phyloP scores from a whole-genome alignment of 2,797 vertebrate genomes.

The Buceros bicornis region DNA sequence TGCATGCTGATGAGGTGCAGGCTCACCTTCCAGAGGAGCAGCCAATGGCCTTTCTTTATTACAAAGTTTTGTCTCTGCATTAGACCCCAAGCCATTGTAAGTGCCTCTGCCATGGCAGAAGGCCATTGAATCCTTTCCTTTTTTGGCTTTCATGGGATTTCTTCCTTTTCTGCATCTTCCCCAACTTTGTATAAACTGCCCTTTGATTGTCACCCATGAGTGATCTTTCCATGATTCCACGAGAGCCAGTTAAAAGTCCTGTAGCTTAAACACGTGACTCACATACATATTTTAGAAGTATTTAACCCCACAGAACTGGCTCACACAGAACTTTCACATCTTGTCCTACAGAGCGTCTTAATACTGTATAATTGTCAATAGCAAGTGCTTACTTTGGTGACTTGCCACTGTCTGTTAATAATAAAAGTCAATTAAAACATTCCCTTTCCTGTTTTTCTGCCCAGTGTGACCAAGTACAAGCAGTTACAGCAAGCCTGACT shows the following conservation, averaged over 20 bases:
- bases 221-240: not conserved
- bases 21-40: conserved; percentile 19
- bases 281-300: not conserved
- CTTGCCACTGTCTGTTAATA: not conserved
- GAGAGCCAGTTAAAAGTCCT: not conserved
- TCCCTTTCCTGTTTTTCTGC: not conserved
- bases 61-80: not conserved
- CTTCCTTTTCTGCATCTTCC: not conserved
- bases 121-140: not conserved
- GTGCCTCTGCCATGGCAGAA: not conserved
- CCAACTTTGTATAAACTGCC: not conserved
- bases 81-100: not conserved
- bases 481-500: not conserved
- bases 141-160: not conserved
- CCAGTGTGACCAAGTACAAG: not conserved
- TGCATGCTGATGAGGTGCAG: conserved; percentile 50
- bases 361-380: not conserved
- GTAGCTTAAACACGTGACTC: not conserved
- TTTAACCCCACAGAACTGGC: not conserved
- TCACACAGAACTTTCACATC: not conserved
- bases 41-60: not conserved
- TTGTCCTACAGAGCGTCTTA: not conserved
- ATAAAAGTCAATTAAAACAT: not conserved
- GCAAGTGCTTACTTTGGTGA: not conserved
- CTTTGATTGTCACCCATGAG: not conserved